phyloP scores from a whole-genome alignment of 1,140 invertebrate genomes.

The Aphis craccivora region DNA sequence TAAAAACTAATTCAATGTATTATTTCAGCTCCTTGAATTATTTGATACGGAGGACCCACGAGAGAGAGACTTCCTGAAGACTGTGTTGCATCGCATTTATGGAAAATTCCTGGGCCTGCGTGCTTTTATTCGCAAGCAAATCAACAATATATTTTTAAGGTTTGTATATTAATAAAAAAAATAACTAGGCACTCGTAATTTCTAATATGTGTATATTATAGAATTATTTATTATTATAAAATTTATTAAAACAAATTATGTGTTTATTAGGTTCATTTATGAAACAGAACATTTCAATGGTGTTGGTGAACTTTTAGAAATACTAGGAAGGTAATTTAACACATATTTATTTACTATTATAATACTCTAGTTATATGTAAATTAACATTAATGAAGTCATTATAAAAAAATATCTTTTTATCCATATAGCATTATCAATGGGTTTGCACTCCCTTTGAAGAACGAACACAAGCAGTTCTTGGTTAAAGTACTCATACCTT shows the following conservation, averaged over 20 bases:
- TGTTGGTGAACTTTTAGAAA: slow-evolving; percentile 97
- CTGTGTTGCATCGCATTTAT: slow-evolving; percentile 98
- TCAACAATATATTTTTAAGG: slow-evolving; percentile 97
- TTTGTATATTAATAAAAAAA: slow-evolving; percentile 63
- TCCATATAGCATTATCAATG: slow-evolving; percentile 89
- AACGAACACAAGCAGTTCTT: slow-evolving; percentile 97
- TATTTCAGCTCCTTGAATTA: slow-evolving; percentile 87
- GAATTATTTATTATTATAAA: neutral
- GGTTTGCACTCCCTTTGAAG: slow-evolving; percentile 96
- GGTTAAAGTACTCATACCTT: slow-evolving; percentile 96
- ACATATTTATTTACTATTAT: neutral
- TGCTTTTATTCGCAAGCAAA: slow-evolving; percentile 99
- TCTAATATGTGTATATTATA: neutral
- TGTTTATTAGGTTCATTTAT: slow-evolving; percentile 90
- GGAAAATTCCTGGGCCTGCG: slow-evolving; percentile 98
- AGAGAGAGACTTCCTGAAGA: slow-evolving; percentile 99
- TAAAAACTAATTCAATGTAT: slow-evolving; percentile 45
- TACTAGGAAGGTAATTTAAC: slow-evolving; percentile 80
- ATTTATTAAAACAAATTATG: neutral
- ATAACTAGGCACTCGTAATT: neutral
- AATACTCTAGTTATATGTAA: neutral
- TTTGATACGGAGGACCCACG: slow-evolving; percentile 99
- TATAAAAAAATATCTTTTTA: neutral
- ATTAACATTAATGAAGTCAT: neutral
- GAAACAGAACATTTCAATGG: slow-evolving; percentile 99